These are phyloP conservation scores for Chaetops frenatus DNA, from an alignment of 2,113 vertebrate genomes.

Conservation along the genomic window DNA sequence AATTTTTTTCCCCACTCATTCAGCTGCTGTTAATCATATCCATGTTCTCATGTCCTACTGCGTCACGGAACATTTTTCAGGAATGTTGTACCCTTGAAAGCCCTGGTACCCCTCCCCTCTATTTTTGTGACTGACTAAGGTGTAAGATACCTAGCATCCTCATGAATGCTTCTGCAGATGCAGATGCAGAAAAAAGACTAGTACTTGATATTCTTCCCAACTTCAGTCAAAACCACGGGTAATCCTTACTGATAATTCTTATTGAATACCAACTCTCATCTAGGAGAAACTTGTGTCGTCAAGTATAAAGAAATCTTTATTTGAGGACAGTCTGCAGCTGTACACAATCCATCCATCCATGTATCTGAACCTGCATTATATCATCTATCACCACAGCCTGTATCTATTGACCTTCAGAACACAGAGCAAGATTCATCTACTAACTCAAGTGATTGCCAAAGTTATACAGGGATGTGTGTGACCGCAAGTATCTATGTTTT, in stretches of 20 bases:
- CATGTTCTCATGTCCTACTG: not conserved
- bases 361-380: not conserved
- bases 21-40: not conserved
- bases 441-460: not conserved
- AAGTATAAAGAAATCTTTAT: not conserved
- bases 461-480: not conserved
- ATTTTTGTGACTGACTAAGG: not conserved
- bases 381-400: not conserved
- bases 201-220: not conserved
- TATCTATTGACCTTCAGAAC: not conserved
- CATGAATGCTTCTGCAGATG: not conserved
- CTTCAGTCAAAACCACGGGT: not conserved
- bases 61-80: not conserved
- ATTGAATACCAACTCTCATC: not conserved
- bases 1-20: not conserved
- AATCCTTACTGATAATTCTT: not conserved
- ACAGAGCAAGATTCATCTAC: not conserved
- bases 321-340: not conserved
- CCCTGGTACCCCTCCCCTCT: accelerated
- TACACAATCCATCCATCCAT: not conserved
- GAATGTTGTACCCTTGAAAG: not conserved
- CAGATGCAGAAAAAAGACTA: not conserved
- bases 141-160: not conserved
- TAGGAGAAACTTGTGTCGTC: not conserved
- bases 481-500: not conserved